Base-by-base conservation (phyloP, 30 jellyfish, hydroid and myxozoan genomes). In the Chrysaora quinquecirrha region DNA sequence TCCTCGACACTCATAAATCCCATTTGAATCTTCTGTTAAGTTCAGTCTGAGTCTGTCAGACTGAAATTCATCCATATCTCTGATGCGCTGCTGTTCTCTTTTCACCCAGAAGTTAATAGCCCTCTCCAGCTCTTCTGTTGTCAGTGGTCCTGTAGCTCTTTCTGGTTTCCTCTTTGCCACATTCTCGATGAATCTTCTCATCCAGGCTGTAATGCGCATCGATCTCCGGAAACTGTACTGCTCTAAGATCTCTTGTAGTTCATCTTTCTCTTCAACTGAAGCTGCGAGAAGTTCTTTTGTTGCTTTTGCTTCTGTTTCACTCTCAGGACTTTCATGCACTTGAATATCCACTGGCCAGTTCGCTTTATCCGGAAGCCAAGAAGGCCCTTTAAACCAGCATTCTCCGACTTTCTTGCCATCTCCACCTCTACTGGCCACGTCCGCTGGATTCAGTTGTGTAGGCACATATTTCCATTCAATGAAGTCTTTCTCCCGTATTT, bases 161-260 rank as follows among this genome's bases (percentile, higher is more conserved):
- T 47, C 35, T 27, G 43, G 30, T 1, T 35, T 35, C 86, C 63
- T 61, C 30, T 14, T 22, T 34, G 34, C 38, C 30, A 85, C 56
- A 76, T 84, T 73, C 23, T 34, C 32, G 29, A 73, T 25, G 34
- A 84, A 60, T 25, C 95, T 54, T 33, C 49, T 32, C 18, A 84
- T 84, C 85, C 95, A 84, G 1, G 95, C 61, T 9, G 86, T 20
- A 0, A 84, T 64, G 35, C 85, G 85, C 23, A 75, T 30, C 33
- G 77, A 20, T 25, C 54, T 71, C 89, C 48, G n/a, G 10, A 28
- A 65, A 30, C 38, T 35, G 87, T 63, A 76, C 24, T 65, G 33
- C 30, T 66, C 76, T 12, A 64, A 2, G 10, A 66, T 10, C 21
- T 19, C 46, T 9, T 10, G 6, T 18, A 64, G 20, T 20, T 21